These are phyloP conservation scores for Anarsia innoxiella DNA, from an alignment of 2,888 invertebrate genomes.

Conservation along the genomic window DNA sequence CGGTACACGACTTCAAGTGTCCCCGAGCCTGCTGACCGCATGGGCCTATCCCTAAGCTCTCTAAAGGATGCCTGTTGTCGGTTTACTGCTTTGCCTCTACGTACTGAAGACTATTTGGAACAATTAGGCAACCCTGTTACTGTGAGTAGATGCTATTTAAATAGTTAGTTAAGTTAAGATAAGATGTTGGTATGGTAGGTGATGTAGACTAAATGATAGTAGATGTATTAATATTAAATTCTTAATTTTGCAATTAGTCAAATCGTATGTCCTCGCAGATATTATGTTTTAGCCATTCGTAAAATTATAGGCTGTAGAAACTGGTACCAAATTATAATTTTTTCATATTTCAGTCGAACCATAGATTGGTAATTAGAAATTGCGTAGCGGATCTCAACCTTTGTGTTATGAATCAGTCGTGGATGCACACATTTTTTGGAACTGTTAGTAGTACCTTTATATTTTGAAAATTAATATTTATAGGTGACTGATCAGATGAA, in stretches of 20 bases:
- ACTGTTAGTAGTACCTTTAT: constrained; percentile 38
- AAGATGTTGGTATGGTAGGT: too few relatives aligned
- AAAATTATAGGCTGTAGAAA: too few relatives aligned
- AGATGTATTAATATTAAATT: too few relatives aligned
- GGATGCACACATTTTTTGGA: constrained; percentile 69
- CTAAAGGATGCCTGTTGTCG: constrained; percentile 56
- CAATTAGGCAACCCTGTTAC: constrained; percentile 49
- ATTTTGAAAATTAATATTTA: background rate
- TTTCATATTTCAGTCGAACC: constrained; percentile 39
- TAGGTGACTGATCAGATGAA: background rate
- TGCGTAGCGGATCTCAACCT: constrained; percentile 60
- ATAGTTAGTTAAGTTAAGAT: too few relatives aligned
- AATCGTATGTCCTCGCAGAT: too few relatives aligned
- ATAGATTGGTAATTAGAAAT: constrained; percentile 51
- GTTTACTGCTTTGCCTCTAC: constrained; percentile 49
- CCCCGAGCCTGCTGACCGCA: constrained; percentile 50
- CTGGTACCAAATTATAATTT: too few relatives aligned
- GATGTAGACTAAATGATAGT: too few relatives aligned
- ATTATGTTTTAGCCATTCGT: too few relatives aligned
- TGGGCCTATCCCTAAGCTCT: constrained; percentile 53
- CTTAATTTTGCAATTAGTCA: too few relatives aligned
- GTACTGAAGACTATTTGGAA: constrained; percentile 50
- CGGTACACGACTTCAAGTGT: constrained; percentile 43
- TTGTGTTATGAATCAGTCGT: constrained; percentile 60
- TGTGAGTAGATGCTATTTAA: constrained; percentile 30